Evolutionary conservation across 2,113 vertebrate genomes (phyloP), one percentile per base, ranked within the genome.

Genomic region (Pseudorhombus dupliciocellatus): DNA sequence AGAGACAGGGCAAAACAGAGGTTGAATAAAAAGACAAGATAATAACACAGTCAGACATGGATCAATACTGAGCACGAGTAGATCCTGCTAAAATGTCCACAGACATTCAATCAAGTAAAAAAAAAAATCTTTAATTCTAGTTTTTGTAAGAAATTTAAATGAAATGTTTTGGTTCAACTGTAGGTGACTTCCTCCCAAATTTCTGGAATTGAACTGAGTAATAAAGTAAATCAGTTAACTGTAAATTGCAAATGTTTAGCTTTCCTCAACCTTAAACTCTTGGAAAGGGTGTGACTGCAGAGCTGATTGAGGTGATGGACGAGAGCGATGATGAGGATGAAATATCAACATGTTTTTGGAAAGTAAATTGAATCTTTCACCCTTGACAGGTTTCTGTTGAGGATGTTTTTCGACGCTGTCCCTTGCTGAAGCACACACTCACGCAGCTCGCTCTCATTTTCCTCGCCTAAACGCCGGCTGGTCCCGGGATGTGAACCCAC

Each of bases 251-350:
- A 28, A 28, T 28, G 26, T 28, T 28, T 28, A 28, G 26, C 5
- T 28, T 28, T 28, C 26, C 26, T 40, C 1, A 40, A 4, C 7
- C 7, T 40, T 8, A 6, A 4, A 10, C 37, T 40, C 2, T 6
- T 10, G 12, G 2, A 40, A n/a, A n/a, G 57, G 9, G 16, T 30
- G 12, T 73, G 77, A 85, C 80, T 75, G 58, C 20, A 69, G 51
- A 73, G 37, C 22, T 63, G 77, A 75, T 56, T 46, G 53, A 52
- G 59, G 46, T 48, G 60, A 53, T 2, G 55, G 21, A 24, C 66
- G 26, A 21, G 24, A 18, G 18, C 15, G 42, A 20, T 2, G 16
- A 46, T 15, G 31, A 4, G 40, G 18, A 55, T 79, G 20, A 51
- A 65, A 52, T 15, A 31, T 20, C 34, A 25, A 53, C 34, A 25